Evolutionary conservation across 2,888 invertebrate species (phyloP).

Genomic region (Xestia ashworthii): DNA sequence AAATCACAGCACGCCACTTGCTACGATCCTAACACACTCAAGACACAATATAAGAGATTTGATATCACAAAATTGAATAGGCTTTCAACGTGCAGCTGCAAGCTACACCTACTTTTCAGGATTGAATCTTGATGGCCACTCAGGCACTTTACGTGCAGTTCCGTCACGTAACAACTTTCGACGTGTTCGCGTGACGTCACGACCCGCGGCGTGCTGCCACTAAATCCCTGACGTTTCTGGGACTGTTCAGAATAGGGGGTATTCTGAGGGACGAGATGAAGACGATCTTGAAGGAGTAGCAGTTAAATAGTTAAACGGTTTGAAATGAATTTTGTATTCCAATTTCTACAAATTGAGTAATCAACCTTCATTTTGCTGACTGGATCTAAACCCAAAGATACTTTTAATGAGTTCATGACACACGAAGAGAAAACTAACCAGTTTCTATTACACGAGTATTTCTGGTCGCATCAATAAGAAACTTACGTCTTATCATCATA

Average conservation of each 20-base stretch:
- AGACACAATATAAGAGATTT: not conserved
- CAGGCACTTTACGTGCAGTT: conserved; percentile 46
- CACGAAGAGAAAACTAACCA: too few relatives aligned
- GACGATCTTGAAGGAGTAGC: not conserved
- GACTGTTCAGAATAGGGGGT: not conserved
- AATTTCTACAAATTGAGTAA: too few relatives aligned
- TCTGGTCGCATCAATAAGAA: too few relatives aligned
- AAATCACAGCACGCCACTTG: not conserved
- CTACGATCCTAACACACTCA: not conserved
- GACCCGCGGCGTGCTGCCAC: conserved; percentile 38
- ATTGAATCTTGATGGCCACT: conserved; percentile 31
- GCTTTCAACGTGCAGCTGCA: not conserved
- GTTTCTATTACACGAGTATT: too few relatives aligned
- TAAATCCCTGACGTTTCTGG: conserved; percentile 56
- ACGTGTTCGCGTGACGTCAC: conserved; percentile 68
- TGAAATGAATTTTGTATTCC: too few relatives aligned
- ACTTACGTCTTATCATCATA: too few relatives aligned
- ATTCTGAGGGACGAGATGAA: conserved; percentile 28
- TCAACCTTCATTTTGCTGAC: too few relatives aligned
- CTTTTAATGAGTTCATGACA: too few relatives aligned
- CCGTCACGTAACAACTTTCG: conserved; percentile 67
- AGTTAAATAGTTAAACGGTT: too few relatives aligned
- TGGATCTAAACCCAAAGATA: too few relatives aligned
- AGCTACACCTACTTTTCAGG: not conserved
- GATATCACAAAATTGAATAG: not conserved